These are phyloP conservation scores for Patella pellucida DNA, from an alignment of 2,888 invertebrate species.

Conservation along the genomic window DNA sequence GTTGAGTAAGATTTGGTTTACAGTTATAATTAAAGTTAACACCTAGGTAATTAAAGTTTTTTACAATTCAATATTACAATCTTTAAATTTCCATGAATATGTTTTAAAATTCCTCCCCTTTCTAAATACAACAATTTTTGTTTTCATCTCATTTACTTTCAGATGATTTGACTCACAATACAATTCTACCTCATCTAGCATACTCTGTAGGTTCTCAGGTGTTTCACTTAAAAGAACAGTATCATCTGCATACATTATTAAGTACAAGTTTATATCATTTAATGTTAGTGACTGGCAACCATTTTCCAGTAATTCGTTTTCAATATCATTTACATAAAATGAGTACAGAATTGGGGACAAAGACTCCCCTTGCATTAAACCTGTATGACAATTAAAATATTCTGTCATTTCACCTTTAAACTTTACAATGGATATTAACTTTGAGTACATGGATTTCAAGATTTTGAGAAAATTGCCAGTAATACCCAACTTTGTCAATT, in stretches of 20 bases:
- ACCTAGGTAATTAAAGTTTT: too few relatives aligned
- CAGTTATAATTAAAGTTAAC: too few relatives aligned
- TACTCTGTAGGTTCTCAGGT: slow-evolving; percentile 1
- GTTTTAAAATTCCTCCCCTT: too few relatives aligned
- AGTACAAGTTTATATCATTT: slow-evolving; percentile 2
- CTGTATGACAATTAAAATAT: background rate
- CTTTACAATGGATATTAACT: background rate
- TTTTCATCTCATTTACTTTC: background rate
- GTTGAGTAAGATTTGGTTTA: too few relatives aligned
- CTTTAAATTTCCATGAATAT: too few relatives aligned
- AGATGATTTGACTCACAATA: slow-evolving; percentile 21
- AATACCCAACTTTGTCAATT: background rate
- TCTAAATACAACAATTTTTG: too few relatives aligned
- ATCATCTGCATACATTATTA: slow-evolving; percentile 6
- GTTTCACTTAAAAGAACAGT: background rate
- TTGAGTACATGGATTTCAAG: slow-evolving; percentile 4
- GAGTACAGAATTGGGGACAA: slow-evolving; percentile 8
- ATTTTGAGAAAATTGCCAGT: slow-evolving; percentile 10
- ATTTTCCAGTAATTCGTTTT: background rate
- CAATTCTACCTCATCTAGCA: slow-evolving; percentile 13
- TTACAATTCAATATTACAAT: too few relatives aligned
- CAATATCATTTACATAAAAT: slow-evolving; percentile 10
- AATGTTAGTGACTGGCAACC: background rate
- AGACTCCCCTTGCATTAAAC: slow-evolving; percentile 8
- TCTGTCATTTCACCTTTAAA: background rate